Percentiles rank a stretch among this genome's conserved stretches.
Evolutionary conservation across 2,113 vertebrate genomes (phyloP).

Genomic region (Bos indicus): DNA sequence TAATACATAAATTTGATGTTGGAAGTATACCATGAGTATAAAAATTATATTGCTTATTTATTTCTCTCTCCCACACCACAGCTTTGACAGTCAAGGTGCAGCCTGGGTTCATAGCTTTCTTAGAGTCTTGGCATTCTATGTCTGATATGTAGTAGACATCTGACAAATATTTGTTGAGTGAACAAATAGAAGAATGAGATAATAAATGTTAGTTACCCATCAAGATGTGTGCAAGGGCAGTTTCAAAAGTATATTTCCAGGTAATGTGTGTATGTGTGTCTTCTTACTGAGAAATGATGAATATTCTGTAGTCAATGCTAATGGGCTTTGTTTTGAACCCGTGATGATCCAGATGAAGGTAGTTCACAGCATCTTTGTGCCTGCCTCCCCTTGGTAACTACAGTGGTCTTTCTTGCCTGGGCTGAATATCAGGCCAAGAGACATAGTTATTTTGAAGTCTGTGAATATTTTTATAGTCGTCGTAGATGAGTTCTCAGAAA

Average conservation of each 20-base stretch:
- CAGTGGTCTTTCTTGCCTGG: not conserved
- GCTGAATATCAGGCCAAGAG: not conserved
- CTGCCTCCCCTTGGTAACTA: not conserved
- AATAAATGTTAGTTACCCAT: not conserved
- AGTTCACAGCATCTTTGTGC: not conserved
- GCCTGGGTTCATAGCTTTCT: not conserved
- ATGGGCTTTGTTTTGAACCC: not conserved
- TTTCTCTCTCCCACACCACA: not conserved
- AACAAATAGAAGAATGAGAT: not conserved
- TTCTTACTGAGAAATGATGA: not conserved
- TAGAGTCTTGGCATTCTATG: not conserved
- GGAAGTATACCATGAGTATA: slow-evolving; percentile 60
- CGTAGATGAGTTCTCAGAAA: not conserved
- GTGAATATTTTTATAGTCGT: not conserved
- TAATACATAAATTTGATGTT: slow-evolving; percentile 68
- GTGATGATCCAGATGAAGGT: not conserved
- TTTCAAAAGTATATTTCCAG: not conserved
- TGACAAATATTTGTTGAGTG: slow-evolving; percentile 20
- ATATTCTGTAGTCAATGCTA: fast-evolving
- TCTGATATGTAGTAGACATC: not conserved
- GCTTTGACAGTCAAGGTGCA: not conserved
- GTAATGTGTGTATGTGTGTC: not conserved
- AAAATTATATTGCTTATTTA: slow-evolving; percentile 60
- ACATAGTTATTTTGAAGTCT: not conserved
- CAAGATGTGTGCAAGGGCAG: not conserved